Evolutionary conservation across 1,140 invertebrate species (phyloP), one percentile per base, ranked within the genome.

Genomic region (Agraylea sexmaculata): DNA sequence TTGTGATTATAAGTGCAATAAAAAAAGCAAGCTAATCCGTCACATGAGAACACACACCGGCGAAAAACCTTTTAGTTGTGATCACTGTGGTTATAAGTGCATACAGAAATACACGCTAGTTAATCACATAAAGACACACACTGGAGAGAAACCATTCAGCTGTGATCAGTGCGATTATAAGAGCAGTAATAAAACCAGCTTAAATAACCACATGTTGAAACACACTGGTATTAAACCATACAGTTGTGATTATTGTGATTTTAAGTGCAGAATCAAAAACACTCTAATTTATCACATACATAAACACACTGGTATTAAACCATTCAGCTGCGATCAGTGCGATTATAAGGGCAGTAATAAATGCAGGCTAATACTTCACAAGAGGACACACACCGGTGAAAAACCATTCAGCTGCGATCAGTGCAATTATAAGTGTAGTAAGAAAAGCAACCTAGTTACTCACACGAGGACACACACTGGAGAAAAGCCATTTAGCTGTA

Each of bases 281-380:
- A 50, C 42, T n/a, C 35, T 57, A 8, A 37, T 37, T 12, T 27
- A 38, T 10, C 55, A 57, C 37, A 46, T 45, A 35, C 57, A 70
- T 13, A 66, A 52, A 16, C 64, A 68, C 42, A 61, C 58, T 4
- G 55, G 53, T 7, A 51, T 56, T 34, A 55, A 53, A 40, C 55
- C 56, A 2, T 60, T 60, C 41, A 58, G 68, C 1, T 78, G 76
- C 51, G 68, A 71, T 43, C 78, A 82, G 29, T 91, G 87, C 59
- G 83, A 84, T 19, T 89, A 90, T 54, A 80, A 80, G 49, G 90
- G 89, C 55, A 69, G 83, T 4, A 88, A 84, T 59, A 78, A 86
- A 56, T 85, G 80, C 55, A 92, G 90, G 47, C 66, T 93, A 34
- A 81, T 86, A 21, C 83, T 87, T 4, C 89, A 94, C 58, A 66